Evolutionary conservation across 2,888 invertebrate species (phyloP), one percentile per base, ranked within the genome.

Genomic region (Cynaeus angustus): DNA sequence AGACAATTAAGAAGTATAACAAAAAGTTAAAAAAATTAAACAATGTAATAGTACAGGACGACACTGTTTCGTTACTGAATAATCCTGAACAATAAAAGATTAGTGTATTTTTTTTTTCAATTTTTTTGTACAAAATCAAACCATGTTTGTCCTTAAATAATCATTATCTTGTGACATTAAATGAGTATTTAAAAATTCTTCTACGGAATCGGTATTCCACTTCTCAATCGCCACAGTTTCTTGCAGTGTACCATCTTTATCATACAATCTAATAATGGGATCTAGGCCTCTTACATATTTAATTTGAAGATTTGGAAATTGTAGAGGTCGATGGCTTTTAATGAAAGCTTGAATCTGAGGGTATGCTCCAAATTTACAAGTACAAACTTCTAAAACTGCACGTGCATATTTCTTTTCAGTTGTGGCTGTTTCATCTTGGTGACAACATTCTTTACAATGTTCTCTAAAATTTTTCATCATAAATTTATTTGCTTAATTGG

Each of bases 331-430:
- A 75, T 97, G 95, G 84, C 98, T 95, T 84, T 97, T 98, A 56
- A 98, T 94, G 83, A 99, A 99, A 12, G 99, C 99, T 88, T 98
- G 96, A 79, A 98, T 97, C 88, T 99, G 98, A 41, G 99, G 98
- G 89, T 96, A 99, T 5, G 96, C 94, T 68, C 97, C 96, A 87
- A 99, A 97, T 88, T 99, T 99, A 86, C 99, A 99, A 56, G 97
- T 97, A 83, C 99, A 99, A 4, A 99, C 97, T 88, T 98, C 97
- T 43, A 99, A 87, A 68, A 96, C 90, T 0, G 98, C 99, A 83
- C 92, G 94, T 0, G 97, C 94, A 84, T 96, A 99, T 68, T 92
- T 91, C 86, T 93, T 93, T 14, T 84, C 85, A 62, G 88, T 86
- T 8, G 88, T 88, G 1, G 89, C 88, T 4, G 89, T 88, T 74